phyloP scores from a whole-genome alignment of 2,888 invertebrate species.

The Steinernema carpocapsae region DNA sequence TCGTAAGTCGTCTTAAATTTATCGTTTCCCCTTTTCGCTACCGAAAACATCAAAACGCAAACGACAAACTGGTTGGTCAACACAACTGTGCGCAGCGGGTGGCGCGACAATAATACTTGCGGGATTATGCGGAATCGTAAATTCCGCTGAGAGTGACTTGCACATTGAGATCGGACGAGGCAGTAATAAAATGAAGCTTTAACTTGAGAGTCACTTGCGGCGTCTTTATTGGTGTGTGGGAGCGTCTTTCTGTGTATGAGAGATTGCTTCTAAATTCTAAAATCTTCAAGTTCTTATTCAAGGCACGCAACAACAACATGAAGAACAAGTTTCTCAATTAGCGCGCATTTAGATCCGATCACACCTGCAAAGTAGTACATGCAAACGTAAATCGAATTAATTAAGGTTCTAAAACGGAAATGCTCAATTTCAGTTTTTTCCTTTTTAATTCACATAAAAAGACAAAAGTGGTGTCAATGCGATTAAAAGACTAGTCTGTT shows the following conservation, averaged over 20 bases:
- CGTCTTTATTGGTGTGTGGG: neutral
- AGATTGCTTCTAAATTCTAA: neutral
- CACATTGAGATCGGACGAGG: neutral
- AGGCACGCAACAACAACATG: neutral
- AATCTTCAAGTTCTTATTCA: neutral
- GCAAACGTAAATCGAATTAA: neutral
- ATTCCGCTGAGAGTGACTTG: neutral
- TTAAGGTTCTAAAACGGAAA: neutral
- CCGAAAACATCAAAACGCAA: neutral
- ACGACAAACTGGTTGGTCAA: neutral
- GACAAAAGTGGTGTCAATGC: neutral
- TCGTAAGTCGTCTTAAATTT: constrained; percentile 4
- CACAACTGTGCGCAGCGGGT: neutral
- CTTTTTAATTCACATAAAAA: neutral
- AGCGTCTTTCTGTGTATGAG: neutral
- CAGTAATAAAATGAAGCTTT: neutral
- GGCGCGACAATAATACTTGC: constrained; percentile 23
- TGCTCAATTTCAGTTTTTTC: neutral
- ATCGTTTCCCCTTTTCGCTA: neutral
- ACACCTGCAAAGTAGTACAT: neutral
- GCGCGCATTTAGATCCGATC: neutral
- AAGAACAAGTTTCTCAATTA: neutral
- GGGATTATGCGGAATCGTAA: constrained; percentile 18
- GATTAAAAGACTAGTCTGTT: neutral
- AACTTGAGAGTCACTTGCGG: neutral